Evolutionary conservation across 2,888 invertebrate genomes (phyloP), one percentile per base, ranked within the genome.

Genomic region (Lumbricus terrestris): DNA sequence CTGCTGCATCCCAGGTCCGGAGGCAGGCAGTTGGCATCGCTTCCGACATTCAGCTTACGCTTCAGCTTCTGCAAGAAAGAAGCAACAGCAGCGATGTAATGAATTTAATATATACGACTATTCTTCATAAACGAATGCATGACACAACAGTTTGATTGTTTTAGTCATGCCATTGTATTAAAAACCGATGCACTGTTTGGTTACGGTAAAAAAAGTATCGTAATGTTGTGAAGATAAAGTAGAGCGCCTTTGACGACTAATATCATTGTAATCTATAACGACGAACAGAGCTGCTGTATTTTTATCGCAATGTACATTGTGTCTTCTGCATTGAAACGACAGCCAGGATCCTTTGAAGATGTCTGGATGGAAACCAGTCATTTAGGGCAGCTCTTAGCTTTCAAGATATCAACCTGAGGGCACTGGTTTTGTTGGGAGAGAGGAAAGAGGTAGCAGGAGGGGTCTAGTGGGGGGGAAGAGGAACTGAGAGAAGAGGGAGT

Each of bases 21-120:
- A 85, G 85, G 85, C 85, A 85, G 85, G 85, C 85, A 85, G 85
- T 85, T 85, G 85, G 37, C 35, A 85, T 85, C 85, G 23, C 15
- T 23, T 34, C 85, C 85, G 85, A 85, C 85, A 37, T 37, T 85
- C 85, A 85, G 34, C 37, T 85, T 85, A 37, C 85, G 85, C 37
- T 85, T 85, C 37, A 85, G 34, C 35, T 37, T 85, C 85, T 85
- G 37, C 2, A 23, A 85, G 85, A 85, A 85, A 85, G 35, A 6
- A 83, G 34, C 34, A 34, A 34, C 20, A 47, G 18, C 11, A 18
- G 15, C 3, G 18, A 47, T 15, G 3, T 18, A 47, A 47, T 20
- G n/a, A 47, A 47, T 20, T n/a, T n/a, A n/a, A n/a, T 16, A 20
- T 47, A n/a, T 16, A 15, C 18, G n/a, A 69, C n/a, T 69, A 69